Conservation (phyloP, 2,797 vertebrate species). For the Sparidentex hasta region DNA sequence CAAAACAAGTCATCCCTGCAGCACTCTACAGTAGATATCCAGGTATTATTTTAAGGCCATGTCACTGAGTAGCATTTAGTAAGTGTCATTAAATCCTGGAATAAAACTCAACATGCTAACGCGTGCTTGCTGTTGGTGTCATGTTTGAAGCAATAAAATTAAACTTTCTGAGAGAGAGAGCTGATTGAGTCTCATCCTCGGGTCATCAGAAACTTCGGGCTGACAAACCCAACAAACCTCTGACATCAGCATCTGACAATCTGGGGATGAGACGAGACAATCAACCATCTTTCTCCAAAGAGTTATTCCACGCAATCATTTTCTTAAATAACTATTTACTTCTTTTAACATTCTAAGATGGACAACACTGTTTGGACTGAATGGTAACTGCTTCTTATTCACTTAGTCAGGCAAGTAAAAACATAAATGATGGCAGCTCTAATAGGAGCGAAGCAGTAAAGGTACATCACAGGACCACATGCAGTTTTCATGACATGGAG, state of each 20-base stretch:
- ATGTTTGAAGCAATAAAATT: too few species aligned
- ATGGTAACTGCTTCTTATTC: neutral
- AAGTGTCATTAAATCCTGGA: constrained; percentile 3
- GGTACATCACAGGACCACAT: constrained; percentile 27
- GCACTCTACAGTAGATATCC: too few species aligned
- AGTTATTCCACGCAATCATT: neutral
- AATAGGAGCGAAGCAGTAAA: neutral
- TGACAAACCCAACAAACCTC: too few species aligned
- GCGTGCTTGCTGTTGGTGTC: neutral
- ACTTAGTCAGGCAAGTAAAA: constrained; percentile 4
- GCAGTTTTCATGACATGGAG: constrained; percentile 15
- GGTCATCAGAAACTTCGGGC: too few species aligned
- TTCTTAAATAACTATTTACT: neutral
- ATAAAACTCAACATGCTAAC: constrained; percentile 4
- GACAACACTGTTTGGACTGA: neutral
- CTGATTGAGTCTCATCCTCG: too few species aligned
- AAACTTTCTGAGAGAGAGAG: too few species aligned
- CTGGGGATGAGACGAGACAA: too few species aligned
- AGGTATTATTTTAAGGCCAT: too few species aligned
- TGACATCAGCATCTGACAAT: too few species aligned
- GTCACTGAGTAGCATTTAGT: too few species aligned
- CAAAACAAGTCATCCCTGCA: too few species aligned
- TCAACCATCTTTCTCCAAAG: too few species aligned
- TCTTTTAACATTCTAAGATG: neutral
- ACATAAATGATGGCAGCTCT: neutral